These are phyloP conservation scores for Leptinotarsa texana DNA, from an alignment of 1,140 invertebrate genomes.

Conservation along the genomic window DNA sequence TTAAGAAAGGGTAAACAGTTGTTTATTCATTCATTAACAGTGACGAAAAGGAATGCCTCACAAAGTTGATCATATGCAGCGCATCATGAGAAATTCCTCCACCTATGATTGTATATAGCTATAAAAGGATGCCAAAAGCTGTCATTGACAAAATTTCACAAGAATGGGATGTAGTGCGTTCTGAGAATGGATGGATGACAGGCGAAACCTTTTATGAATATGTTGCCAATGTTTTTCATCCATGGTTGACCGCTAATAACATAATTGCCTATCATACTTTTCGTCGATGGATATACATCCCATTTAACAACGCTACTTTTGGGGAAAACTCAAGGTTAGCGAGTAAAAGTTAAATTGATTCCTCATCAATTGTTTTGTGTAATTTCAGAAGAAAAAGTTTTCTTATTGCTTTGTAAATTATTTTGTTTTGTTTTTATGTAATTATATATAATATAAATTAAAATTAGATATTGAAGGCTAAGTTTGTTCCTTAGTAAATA, in stretches of 20 bases:
- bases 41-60: background rate
- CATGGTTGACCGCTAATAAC: background rate
- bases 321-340: too few relatives aligned
- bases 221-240: background rate
- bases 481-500: slow-evolving; percentile 65
- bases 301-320: background rate
- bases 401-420: too few relatives aligned
- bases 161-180: background rate
- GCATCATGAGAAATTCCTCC: background rate
- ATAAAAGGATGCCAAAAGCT: too few relatives aligned
- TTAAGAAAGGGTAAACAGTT: too few relatives aligned
- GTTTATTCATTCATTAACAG: too few relatives aligned
- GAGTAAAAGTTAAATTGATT: too few relatives aligned
- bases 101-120: background rate
- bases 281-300: background rate
- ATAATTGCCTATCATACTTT: background rate
- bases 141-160: too few relatives aligned
- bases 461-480: slow-evolving; percentile 59
- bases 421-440: too few relatives aligned
- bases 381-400: too few relatives aligned
- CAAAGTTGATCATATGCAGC: background rate
- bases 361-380: too few relatives aligned
- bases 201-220: slow-evolving; percentile 5
- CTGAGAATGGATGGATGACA: slow-evolving; percentile 4
- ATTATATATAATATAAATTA: slow-evolving; percentile 61